A percentile compares a stretch with the other conserved stretches of the same genome.
Evolutionary conservation across 2,797 vertebrate species (phyloP).

Genomic region (Microtus californicus): DNA sequence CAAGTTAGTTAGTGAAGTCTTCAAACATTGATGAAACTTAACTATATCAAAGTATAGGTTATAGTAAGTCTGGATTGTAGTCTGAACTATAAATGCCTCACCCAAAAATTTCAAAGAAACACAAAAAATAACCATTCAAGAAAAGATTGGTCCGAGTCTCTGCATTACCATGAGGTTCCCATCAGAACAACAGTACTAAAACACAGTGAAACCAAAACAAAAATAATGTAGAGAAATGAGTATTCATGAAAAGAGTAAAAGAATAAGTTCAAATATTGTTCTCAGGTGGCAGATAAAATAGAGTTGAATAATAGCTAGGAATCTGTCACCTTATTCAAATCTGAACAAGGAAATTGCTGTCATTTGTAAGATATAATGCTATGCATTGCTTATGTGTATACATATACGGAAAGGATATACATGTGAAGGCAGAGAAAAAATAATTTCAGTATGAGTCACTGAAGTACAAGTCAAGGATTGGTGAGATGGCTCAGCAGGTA

Average conservation of each 20-base stretch:
- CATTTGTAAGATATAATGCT: not conserved
- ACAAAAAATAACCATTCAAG: not conserved
- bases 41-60: not conserved
- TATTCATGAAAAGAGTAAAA: not conserved
- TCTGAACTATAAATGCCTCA: not conserved
- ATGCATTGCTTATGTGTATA: not conserved
- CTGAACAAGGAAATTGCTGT: not conserved
- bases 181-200: not conserved
- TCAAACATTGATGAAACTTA: not conserved
- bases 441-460: not conserved
- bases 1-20: not conserved
- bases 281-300: slow-evolving; percentile 4
- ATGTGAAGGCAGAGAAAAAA: not conserved
- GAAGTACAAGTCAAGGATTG: not conserved
- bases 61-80: not conserved
- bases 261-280: not conserved
- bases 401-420: not conserved
- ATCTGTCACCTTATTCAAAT: not conserved
- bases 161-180: not conserved
- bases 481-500: not conserved
- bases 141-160: not conserved
- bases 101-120: not conserved
- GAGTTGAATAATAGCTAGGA: not conserved
- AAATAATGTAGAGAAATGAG: not conserved
- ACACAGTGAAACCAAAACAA: not conserved